These are phyloP conservation scores for Telmatochromis brichardi DNA, from an alignment of 2,113 vertebrate genomes.

Conservation along the genomic window DNA sequence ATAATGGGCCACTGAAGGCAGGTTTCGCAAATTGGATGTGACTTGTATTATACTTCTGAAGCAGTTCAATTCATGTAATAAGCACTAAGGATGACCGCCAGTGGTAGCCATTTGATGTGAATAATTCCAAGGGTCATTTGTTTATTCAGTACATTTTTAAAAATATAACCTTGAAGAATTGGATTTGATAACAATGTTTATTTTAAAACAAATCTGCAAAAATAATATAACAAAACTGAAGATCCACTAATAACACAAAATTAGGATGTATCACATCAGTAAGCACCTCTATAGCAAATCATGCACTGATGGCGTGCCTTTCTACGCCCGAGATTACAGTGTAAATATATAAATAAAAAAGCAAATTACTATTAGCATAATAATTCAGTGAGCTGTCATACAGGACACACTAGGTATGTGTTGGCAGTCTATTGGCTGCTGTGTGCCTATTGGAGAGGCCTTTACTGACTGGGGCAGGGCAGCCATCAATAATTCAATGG, in stretches of 20 bases:
- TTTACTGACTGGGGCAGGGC: conserved; percentile 44
- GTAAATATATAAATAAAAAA: not conserved
- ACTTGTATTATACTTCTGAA: conserved; percentile 16
- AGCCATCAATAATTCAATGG: conserved; percentile 65
- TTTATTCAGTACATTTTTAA: not conserved
- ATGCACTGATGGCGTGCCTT: not conserved
- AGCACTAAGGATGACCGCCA: not conserved
- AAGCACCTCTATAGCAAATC: not conserved
- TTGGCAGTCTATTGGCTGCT: conserved; percentile 42
- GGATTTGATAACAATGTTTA: not conserved
- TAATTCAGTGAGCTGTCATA: conserved; percentile 35
- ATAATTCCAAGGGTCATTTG: conserved; percentile 11
- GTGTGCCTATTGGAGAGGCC: conserved; percentile 30
- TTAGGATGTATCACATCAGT: not conserved
- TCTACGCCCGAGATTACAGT: not conserved
- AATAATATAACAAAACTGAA: not conserved
- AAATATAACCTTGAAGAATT: not conserved
- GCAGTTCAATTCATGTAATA: conserved; percentile 4
- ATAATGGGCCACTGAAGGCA: conserved; percentile 41
- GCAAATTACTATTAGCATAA: conserved; percentile 37
- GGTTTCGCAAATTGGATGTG: conserved; percentile 40
- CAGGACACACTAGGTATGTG: not conserved
- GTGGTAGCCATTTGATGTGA: not conserved
- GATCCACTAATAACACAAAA: not conserved
- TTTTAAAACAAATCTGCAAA: not conserved